Conservation (phyloP, 1,140 invertebrate species). For the Solenopsis invicta region DNA sequence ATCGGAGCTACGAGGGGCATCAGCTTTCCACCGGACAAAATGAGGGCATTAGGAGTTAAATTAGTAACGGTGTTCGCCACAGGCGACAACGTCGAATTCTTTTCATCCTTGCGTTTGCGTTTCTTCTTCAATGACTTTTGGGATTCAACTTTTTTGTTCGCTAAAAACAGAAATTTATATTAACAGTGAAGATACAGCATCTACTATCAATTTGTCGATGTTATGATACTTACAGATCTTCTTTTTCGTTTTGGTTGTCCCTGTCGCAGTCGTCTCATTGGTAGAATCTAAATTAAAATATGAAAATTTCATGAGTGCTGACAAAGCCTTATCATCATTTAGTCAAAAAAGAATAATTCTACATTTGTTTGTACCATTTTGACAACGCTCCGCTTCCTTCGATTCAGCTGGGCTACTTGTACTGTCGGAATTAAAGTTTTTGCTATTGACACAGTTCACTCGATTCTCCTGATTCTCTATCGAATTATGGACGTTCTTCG, state of each 20-base stretch:
- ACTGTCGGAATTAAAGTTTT: slow-evolving; percentile 72
- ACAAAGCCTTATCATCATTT: neutral
- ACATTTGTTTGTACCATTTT: slow-evolving; percentile 57
- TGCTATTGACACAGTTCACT: slow-evolving; percentile 77
- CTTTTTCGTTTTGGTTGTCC: slow-evolving; percentile 45
- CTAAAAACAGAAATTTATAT: slow-evolving; percentile 13
- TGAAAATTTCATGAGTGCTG: neutral
- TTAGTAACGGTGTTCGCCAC: slow-evolving; percentile 78
- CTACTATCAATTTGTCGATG: too few species aligned
- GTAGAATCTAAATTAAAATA: slow-evolving; percentile 59
- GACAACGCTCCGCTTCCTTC: slow-evolving; percentile 47
- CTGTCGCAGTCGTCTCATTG: neutral
- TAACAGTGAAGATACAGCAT: neutral
- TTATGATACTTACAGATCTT: slow-evolving; percentile 53
- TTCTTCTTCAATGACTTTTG: slow-evolving; percentile 77
- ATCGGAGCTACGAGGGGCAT: slow-evolving; percentile 85
- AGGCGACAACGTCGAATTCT: slow-evolving; percentile 68
- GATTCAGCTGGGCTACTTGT: slow-evolving; percentile 44
- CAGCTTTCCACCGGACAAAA: slow-evolving; percentile 84
- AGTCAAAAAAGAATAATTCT: neutral
- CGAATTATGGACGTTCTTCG: slow-evolving; percentile 69
- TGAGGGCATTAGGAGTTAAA: slow-evolving; percentile 82
- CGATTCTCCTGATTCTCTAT: slow-evolving; percentile 86
- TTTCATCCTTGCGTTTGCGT: slow-evolving; percentile 72
- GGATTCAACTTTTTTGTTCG: slow-evolving; percentile 72